Conservation (phyloP, 2,113 vertebrate genomes). For the Apodemus sylvaticus region DNA sequence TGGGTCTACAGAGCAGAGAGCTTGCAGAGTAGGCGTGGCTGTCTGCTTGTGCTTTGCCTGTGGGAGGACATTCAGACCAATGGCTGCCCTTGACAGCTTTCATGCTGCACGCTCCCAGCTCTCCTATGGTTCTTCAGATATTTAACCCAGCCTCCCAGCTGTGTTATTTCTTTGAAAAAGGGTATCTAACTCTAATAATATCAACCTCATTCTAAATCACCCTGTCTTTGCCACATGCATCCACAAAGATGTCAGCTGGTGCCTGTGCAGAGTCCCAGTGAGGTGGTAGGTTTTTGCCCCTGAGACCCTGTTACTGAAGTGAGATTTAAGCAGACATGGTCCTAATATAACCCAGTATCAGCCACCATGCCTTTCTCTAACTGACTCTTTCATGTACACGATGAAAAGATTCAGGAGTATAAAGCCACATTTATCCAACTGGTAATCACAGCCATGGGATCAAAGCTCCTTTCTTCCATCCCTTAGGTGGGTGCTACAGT, state of each 20-base stretch:
- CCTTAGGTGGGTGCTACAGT: neutral
- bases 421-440: neutral
- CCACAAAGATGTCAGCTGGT: conserved; percentile 7
- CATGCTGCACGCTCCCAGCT: neutral
- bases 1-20: neutral
- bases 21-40: neutral
- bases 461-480: neutral
- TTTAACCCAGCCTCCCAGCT: neutral
- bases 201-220: neutral
- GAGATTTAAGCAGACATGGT: neutral
- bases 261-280: neutral
- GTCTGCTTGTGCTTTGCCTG: neutral
- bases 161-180: conserved; percentile 46
- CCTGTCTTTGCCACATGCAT: neutral
- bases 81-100: neutral
- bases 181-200: conserved; percentile 25
- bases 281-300: neutral
- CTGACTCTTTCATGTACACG: neutral
- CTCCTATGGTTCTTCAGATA: neutral
- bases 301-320: neutral
- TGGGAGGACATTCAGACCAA: neutral
- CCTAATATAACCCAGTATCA: neutral
- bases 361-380: neutral
- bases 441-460: neutral
- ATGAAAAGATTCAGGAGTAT: neutral